phyloP scores from a whole-genome alignment of 2,797 vertebrate species.

The Aplochiton taeniatus region DNA sequence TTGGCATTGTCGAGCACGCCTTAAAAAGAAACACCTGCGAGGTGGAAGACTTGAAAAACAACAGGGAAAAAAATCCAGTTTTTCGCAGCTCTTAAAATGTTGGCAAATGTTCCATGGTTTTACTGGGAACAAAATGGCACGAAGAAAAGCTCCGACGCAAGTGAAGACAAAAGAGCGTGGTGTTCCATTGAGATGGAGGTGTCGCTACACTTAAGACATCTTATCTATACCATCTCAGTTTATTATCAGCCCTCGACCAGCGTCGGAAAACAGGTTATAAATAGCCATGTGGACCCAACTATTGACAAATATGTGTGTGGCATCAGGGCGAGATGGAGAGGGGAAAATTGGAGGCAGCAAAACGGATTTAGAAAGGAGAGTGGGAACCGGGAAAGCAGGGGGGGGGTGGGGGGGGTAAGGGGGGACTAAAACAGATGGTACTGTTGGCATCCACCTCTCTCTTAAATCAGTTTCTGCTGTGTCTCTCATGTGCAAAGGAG shows the following conservation, averaged over 20 bases:
- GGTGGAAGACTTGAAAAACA: constrained; percentile 70
- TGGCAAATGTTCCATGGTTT: constrained; percentile 73
- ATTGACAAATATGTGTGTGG: constrained; percentile 56
- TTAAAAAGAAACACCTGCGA: constrained; percentile 81
- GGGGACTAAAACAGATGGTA: constrained; percentile 74
- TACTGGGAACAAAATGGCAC: constrained; percentile 68
- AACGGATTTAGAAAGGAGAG: background rate
- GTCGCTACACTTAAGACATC: constrained; percentile 72
- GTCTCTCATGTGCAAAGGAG: constrained; percentile 73
- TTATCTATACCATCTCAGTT: constrained; percentile 59
- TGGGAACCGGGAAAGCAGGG: constrained; percentile 12
- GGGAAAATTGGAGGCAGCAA: constrained; percentile 32
- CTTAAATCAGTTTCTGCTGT: constrained; percentile 79
- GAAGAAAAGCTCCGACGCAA: constrained; percentile 71
- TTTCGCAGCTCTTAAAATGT: constrained; percentile 77
- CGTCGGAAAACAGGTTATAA: constrained; percentile 46
- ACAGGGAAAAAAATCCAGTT: constrained; percentile 63
- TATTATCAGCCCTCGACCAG: constrained; percentile 42
- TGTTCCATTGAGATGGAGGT: constrained; percentile 74
- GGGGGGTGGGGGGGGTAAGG: constrained; percentile 31
- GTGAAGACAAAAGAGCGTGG: constrained; percentile 74
- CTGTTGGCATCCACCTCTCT: constrained; percentile 73
- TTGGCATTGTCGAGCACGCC: constrained; percentile 74
- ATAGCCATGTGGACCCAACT: constrained; percentile 43
- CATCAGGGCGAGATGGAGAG: constrained; percentile 41